Base-by-base conservation (phyloP, 2,888 invertebrate genomes). In the Caenorhabditis sp. region DNA sequence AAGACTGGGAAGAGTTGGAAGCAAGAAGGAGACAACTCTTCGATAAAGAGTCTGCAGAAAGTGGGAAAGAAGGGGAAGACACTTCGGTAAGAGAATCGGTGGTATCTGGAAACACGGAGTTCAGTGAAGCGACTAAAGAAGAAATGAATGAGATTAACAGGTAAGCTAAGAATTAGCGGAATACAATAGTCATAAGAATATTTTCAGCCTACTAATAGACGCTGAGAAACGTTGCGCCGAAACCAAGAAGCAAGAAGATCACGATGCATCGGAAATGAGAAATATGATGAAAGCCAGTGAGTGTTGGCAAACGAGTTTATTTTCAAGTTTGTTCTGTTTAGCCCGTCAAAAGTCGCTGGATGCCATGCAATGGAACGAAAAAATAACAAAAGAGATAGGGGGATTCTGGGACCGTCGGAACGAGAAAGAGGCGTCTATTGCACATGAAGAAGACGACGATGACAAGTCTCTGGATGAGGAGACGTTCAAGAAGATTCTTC, bases 271-370 rank as follows among this genome's bases (percentile, higher is more conserved):
- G 0, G 83, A 85, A 44, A 49, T 87, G 41, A 47, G 61, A 31
- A 59, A 70, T 38, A 10, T 86, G 2, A 81, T 87, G 86, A 80
- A 80, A 47, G 26, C 56, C 28, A 79, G 87, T 87, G 6, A 38
- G 82, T 74, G 49, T 54, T 16, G 54, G 12, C 19, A 19, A 19
- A 24, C 26, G 14, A 68, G 35, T 59, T 28, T 22, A n/a, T 22
- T 49, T 10, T 22, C 1, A 26, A 58, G n/a, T 26, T 72, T 16
- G 22, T 31, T 28, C 19, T 0, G 61, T 85, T 44, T 73, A 88
- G 86, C 85, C 3, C 59, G 85, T 14, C 89, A 87, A 77, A 84
- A 87, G 44, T 89, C 89, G 4, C 66, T 87, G 7, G 88, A 89
- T 47, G 80, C 85, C 7, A 82, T 85, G 54, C 85, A 84, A 58